These are phyloP conservation scores for Podarcis muralis DNA, from an alignment of 2,113 vertebrate species.

Conservation along the genomic window DNA sequence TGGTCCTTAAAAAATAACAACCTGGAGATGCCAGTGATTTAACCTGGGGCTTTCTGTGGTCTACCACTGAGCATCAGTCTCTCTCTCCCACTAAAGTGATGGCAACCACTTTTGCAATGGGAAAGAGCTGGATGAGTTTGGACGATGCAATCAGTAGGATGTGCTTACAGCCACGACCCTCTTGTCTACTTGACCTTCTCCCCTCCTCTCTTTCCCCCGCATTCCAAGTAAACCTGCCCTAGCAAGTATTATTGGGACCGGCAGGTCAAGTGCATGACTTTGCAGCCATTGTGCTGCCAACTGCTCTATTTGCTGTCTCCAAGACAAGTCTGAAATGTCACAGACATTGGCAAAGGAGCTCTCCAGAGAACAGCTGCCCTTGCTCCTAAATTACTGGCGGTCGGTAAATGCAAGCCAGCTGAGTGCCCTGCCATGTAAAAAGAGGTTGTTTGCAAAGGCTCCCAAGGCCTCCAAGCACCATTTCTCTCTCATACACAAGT, in stretches of 20 bases:
- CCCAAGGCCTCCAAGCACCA: neutral
- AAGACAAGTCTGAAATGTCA: neutral
- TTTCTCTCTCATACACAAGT: neutral
- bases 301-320: fast-evolving
- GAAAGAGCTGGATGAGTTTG: fast-evolving
- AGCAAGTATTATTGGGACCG: neutral
- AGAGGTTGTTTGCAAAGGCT: neutral
- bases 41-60: neutral
- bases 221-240: neutral
- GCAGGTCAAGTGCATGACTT: neutral
- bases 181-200: neutral
- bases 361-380: neutral
- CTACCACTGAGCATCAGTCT: neutral
- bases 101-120: neutral
- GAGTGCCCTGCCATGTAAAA: neutral
- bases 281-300: neutral
- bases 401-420: fast-evolving
- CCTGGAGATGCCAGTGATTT: neutral
- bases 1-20: neutral
- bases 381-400: neutral
- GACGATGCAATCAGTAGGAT: too few species aligned
- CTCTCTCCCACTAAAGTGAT: neutral
- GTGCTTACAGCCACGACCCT: fast-evolving
- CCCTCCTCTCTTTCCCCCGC: neutral
- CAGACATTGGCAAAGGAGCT: neutral